Conservation (phyloP, 2,888 invertebrate species). For the Metopia argyrocephala region DNA sequence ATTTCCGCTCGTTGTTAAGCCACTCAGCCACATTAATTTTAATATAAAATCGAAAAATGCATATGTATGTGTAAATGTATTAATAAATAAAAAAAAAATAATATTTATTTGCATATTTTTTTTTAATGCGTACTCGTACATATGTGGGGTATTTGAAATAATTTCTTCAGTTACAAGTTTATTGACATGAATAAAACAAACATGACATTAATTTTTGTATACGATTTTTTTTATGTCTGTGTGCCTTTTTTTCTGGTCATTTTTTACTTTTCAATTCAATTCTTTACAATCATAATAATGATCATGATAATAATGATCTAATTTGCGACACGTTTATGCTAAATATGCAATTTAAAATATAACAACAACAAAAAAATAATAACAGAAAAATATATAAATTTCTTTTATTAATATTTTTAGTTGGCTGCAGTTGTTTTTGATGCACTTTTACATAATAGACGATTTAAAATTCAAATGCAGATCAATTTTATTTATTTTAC, state of each 20-base stretch:
- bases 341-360: constrained; percentile 55
- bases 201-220: constrained; percentile 51
- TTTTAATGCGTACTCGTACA: neutral
- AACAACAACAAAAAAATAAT: neutral
- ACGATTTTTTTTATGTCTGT: constrained; percentile 10
- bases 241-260: neutral
- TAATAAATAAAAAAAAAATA: neutral
- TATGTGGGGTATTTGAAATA: neutral
- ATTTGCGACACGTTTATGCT: constrained; percentile 58
- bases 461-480: too few species aligned
- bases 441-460: neutral
- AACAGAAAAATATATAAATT: constrained; percentile 21
- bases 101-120: neutral
- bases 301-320: constrained; percentile 39
- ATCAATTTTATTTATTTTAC: too few species aligned
- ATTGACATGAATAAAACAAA: constrained; percentile 51
- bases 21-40: too few species aligned
- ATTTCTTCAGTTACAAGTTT: constrained; percentile 49
- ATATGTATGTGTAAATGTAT: neutral
- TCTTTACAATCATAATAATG: neutral
- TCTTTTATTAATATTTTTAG: constrained; percentile 45
- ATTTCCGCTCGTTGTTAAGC: constrained; percentile 54
- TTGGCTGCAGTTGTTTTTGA: neutral
- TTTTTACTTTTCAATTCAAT: constrained; percentile 5
- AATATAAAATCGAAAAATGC: constrained; percentile 35